These are phyloP conservation scores for Agrochola circellaris DNA, from an alignment of 2,888 invertebrate species.

Conservation along the genomic window DNA sequence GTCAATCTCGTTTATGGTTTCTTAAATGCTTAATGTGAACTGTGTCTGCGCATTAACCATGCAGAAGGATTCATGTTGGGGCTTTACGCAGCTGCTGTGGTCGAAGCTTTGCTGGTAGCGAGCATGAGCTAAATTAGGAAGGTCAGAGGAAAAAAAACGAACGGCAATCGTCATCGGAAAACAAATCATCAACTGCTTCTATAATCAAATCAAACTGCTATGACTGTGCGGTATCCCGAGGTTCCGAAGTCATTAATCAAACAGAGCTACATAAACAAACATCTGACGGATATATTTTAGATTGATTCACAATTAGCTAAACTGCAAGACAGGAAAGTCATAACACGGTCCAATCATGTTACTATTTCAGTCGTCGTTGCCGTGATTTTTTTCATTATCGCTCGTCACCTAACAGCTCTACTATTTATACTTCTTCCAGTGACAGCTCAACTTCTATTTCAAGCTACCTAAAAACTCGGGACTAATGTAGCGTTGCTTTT, in stretches of 20 bases:
- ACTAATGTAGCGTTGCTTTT: constrained; percentile 36
- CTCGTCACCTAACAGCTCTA: constrained; percentile 37
- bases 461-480: constrained; percentile 37
- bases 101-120: not conserved
- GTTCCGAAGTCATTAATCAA: constrained; percentile 61
- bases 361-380: constrained; percentile 38
- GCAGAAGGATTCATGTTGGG: not conserved
- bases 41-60: constrained; percentile 20
- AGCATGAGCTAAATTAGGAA: constrained; percentile 55
- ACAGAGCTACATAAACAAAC: constrained; percentile 58
- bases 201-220: constrained; percentile 51
- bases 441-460: constrained; percentile 58
- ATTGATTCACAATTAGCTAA: constrained; percentile 61
- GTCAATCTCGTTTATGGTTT: constrained; percentile 78
- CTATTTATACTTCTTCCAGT: constrained; percentile 48
- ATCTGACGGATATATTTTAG: constrained; percentile 61
- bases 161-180: constrained; percentile 47
- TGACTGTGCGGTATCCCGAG: constrained; percentile 38
- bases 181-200: constrained; percentile 59
- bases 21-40: constrained; percentile 72
- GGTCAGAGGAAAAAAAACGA: constrained; percentile 43
- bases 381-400: constrained; percentile 43
- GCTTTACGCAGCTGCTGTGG: constrained; percentile 4
- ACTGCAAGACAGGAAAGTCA: constrained; percentile 52
- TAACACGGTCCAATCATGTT: constrained; percentile 54